A percentile compares a stretch with the other conserved stretches of the same genome.
phyloP scores from a whole-genome alignment of 1,140 invertebrate genomes.

The Caerostris extrusa region DNA sequence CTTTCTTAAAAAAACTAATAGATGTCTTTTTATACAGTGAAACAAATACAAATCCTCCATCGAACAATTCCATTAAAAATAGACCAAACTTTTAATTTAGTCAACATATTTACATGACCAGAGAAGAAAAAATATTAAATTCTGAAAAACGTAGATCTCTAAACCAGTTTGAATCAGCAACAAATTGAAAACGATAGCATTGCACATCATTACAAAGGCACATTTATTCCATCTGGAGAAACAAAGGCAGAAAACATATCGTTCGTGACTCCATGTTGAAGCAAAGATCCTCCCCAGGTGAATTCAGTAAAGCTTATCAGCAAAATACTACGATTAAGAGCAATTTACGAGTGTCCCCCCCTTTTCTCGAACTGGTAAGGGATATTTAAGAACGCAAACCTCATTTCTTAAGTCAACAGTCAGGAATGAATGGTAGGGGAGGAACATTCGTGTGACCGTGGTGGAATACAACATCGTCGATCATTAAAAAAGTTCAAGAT shows the following conservation, averaged over 20 bases:
- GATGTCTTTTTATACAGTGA: no score
- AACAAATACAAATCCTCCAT: no score
- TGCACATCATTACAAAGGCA: not conserved
- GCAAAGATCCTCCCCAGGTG: not conserved
- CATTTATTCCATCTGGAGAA: not conserved
- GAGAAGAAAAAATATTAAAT: not conserved
- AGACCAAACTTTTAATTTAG: no score
- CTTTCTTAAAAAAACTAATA: no score
- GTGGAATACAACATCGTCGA: conserved; percentile 23
- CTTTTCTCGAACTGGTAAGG: not conserved
- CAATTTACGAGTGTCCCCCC: conserved; percentile 13
- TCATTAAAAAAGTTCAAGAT: conserved; percentile 43
- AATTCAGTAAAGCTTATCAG: conserved; percentile 41
- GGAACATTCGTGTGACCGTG: conserved; percentile 40
- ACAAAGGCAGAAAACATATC: not conserved
- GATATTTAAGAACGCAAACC: conserved; percentile 47
- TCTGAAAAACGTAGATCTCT: not conserved
- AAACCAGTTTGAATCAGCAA: not conserved
- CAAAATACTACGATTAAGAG: conserved; percentile 41
- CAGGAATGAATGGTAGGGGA: conserved; percentile 40
- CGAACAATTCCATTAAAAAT: no score
- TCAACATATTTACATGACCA: no score
- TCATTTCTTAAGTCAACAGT: conserved; percentile 59
- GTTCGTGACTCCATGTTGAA: conserved; percentile 1
- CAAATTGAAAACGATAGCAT: not conserved